Base-by-base conservation (phyloP, 2,888 invertebrate species). In the Hedya salicella region DNA sequence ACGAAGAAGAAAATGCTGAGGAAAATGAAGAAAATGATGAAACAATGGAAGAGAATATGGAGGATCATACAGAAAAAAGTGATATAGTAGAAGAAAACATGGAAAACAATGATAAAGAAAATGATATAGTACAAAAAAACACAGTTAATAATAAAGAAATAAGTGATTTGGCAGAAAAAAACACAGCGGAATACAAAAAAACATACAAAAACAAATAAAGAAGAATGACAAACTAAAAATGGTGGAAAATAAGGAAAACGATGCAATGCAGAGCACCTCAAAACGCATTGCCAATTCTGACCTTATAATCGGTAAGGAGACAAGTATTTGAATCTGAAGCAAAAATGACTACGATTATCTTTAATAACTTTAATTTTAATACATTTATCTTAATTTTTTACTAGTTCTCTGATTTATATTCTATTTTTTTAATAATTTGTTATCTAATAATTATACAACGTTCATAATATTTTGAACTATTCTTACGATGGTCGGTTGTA, bases 11-110 rank as follows among this genome's bases (percentile, higher is more conserved):
- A 21, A 46, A 46, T 19, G 11, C 44, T 8, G 44, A 44, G 44
- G 16, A 44, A 46, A 46, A 46, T 46, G 21, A 46, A 19, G 46
- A 46, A 19, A 46, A 19, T 19, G 19, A 46, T 46, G 46, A 46
- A 46, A 11, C 21, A 46, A 14, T 16, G 16, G 44, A 16, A 44
- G 46, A 46, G 19, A 46, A 46, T 19, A 46, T 3, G 19, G 25
- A 25, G 25, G 25, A 25, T 25, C 25, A 25, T 44, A 44, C 14
- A 19, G 17, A 44, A 44, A 44, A 11, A 16, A 44, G 9, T 44
- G 44, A 44, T 16, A 8, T 9, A 44, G 44, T 16, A 44, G 9
- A 19, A 44, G 44, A 44, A 44, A 44, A 44, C 39, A 39, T 16
- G 16, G 44, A 44, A 16, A 44, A 44, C 14, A 44, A 16, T 25